These are phyloP conservation scores for Neoarius graeffei DNA, from an alignment of 2,113 vertebrate species.

Conservation along the genomic window DNA sequence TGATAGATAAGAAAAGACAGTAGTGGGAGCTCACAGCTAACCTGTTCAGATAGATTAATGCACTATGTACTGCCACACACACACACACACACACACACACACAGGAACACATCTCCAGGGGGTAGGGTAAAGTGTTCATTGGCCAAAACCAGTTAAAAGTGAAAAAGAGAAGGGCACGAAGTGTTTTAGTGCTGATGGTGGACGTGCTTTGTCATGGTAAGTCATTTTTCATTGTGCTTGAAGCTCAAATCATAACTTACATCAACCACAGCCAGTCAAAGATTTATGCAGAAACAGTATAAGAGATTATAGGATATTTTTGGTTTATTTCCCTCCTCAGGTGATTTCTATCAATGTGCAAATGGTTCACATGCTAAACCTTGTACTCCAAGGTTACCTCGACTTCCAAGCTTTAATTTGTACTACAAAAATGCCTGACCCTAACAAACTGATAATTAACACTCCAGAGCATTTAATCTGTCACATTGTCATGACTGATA, in stretches of 20 bases:
- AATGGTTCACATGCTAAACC: not conserved
- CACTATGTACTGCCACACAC: constrained; percentile 14
- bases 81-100: constrained; percentile 40
- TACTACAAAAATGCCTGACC: constrained; percentile 6
- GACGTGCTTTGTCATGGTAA: not conserved
- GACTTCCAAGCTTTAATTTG: not conserved
- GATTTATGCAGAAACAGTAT: not conserved
- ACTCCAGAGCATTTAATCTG: constrained; percentile 6
- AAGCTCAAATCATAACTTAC: not conserved
- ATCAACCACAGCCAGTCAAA: not conserved
- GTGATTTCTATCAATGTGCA: not conserved
- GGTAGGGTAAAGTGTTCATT: not conserved
- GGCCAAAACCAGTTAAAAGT: not conserved
- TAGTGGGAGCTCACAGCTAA: constrained; percentile 19
- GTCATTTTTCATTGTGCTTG: not conserved
- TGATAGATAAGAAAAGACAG: constrained; percentile 39
- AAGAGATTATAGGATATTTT: not conserved
- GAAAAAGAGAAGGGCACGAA: not conserved
- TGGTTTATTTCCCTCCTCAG: not conserved
- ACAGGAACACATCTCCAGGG: constrained; percentile 29
- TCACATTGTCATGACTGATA: constrained; percentile 25
- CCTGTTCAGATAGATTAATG: constrained; percentile 34
- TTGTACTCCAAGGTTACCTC: not conserved
- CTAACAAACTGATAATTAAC: constrained; percentile 17
- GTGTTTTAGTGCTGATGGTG: not conserved